phyloP scores from a whole-genome alignment of 2,888 invertebrate genomes.

The Himalopsyche tibetana region DNA sequence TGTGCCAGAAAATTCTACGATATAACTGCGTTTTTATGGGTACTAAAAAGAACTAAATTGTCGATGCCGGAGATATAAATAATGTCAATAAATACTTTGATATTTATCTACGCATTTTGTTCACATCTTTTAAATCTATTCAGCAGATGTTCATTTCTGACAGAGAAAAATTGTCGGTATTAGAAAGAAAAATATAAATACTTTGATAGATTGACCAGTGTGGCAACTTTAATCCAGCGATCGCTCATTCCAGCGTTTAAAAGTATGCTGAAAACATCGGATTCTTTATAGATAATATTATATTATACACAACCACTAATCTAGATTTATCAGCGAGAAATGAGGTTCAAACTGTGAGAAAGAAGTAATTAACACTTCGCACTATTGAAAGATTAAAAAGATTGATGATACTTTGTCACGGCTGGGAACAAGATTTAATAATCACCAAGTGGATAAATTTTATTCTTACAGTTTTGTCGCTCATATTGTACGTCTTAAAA shows the following conservation, averaged over 20 bases:
- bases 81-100: neutral
- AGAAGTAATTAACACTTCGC: neutral
- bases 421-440: no score
- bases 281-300: neutral
- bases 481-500: no score
- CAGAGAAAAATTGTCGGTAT: constrained; percentile 16
- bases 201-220: constrained; percentile 36
- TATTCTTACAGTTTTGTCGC: no score
- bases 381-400: no score
- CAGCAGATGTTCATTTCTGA: constrained; percentile 27
- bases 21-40: no score
- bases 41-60: no score
- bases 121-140: constrained; percentile 6
- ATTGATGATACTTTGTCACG: no score
- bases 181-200: constrained; percentile 38
- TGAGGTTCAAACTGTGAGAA: neutral
- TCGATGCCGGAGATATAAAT: no score
- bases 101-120: no score
- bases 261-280: neutral
- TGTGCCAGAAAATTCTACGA: no score
- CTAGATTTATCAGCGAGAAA: neutral
- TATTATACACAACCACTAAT: constrained; percentile 29
- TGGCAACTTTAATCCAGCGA: constrained; percentile 7
- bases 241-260: constrained; percentile 4
- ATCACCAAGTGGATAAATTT: no score